These are phyloP conservation scores for Bucco capensis DNA, from an alignment of 2,113 vertebrate species.

Conservation along the genomic window DNA sequence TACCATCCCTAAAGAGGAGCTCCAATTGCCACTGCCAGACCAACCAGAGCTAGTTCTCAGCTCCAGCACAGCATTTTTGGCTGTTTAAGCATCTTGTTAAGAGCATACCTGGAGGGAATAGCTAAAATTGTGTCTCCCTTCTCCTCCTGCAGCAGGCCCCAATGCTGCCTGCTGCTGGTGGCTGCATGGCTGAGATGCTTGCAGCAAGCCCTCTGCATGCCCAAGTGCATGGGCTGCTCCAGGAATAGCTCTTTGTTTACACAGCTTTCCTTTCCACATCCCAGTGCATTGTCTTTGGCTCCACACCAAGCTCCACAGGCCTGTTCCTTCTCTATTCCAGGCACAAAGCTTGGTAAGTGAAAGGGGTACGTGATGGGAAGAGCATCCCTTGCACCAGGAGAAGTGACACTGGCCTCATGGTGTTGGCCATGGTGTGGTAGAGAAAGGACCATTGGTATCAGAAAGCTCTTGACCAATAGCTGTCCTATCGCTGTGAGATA, in stretches of 20 bases:
- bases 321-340: neutral
- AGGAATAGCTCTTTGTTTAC: neutral
- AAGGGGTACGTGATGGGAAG: neutral
- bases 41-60: neutral
- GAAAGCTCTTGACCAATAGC: neutral
- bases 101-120: neutral
- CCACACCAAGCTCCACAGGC: neutral
- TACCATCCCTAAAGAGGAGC: neutral
- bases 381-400: neutral
- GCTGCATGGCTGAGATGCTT: neutral
- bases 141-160: neutral
- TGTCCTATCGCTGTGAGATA: neutral
- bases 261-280: neutral
- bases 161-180: neutral
- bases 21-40: neutral
- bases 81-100: neutral
- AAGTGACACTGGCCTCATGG: rapidly evolving
- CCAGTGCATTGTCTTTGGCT: neutral
- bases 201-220: neutral
- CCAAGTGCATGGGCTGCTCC: neutral
- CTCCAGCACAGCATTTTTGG: neutral
- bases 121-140: neutral
- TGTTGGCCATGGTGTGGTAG: rapidly evolving
- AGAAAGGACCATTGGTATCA: neutral
- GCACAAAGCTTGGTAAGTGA: neutral